Evolutionary conservation across 2,888 invertebrate genomes (phyloP).

Genomic region (Callyntrura guangdongensis): DNA sequence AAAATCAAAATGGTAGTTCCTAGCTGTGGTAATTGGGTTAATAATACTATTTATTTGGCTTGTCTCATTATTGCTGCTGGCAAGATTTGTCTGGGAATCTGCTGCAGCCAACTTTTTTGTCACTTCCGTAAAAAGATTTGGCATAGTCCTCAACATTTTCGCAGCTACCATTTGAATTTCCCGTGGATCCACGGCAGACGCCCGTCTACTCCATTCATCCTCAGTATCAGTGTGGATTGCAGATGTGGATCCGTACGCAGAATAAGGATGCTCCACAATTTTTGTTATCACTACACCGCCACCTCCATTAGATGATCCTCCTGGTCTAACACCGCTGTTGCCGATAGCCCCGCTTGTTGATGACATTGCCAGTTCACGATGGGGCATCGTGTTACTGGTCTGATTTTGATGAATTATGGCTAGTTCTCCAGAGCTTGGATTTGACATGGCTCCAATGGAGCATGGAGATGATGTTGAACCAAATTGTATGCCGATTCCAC

Average conservation of each 20-base stretch:
- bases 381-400: slow-evolving; percentile 13
- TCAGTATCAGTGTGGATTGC: slow-evolving; percentile 59
- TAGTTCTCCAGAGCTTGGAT: slow-evolving; percentile 51
- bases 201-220: slow-evolving; percentile 59
- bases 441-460: slow-evolving; percentile 41
- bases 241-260: slow-evolving; percentile 31
- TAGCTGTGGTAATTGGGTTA: not conserved
- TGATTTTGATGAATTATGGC: slow-evolving; percentile 13
- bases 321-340: not conserved
- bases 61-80: slow-evolving; percentile 9
- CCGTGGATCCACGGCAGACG: slow-evolving; percentile 50
- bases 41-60: slow-evolving; percentile 3
- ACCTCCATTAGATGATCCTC: slow-evolving; percentile 6
- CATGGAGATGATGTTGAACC: slow-evolving; percentile 57
- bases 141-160: slow-evolving; percentile 69
- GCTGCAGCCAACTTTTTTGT: slow-evolving; percentile 50
- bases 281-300: slow-evolving; percentile 67
- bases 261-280: slow-evolving; percentile 56
- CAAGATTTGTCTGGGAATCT: not conserved
- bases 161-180: slow-evolving; percentile 72
- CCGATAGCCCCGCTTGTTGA: not conserved
- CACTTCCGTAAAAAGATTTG: slow-evolving; percentile 64
- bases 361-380: slow-evolving; percentile 54
- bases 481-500: slow-evolving; percentile 75
- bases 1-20: slow-evolving; percentile 63